These are phyloP conservation scores for Aethes cnicana DNA, from an alignment of 2,888 invertebrate genomes.

Conservation along the genomic window DNA sequence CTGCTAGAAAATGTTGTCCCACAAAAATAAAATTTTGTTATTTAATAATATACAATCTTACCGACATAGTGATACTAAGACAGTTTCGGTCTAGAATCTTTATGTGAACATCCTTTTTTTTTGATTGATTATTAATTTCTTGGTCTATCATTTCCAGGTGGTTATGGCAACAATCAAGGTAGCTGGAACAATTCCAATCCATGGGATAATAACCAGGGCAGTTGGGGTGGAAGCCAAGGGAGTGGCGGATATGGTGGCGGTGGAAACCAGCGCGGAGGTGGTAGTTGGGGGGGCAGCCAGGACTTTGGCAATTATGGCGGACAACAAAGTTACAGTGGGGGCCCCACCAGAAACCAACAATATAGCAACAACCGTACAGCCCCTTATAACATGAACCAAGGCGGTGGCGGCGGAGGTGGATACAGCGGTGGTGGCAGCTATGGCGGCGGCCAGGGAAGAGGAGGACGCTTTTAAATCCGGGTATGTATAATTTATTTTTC, in stretches of 20 bases:
- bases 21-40: too few species aligned
- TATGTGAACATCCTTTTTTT: too few species aligned
- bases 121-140: too few species aligned
- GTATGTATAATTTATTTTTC: constrained; percentile 31
- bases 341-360: constrained; percentile 91
- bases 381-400: constrained; percentile 87
- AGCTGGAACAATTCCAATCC: constrained; percentile 79
- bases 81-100: too few species aligned
- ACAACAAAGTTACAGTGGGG: constrained; percentile 92
- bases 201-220: constrained; percentile 67
- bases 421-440: constrained; percentile 71
- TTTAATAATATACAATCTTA: too few species aligned
- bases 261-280: constrained; percentile 74
- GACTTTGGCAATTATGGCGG: constrained; percentile 90
- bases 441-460: constrained; percentile 65
- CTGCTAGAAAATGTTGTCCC: too few species aligned
- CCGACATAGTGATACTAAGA: too few species aligned
- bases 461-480: constrained; percentile 53
- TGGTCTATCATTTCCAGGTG: constrained; percentile 53
- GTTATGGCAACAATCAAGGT: constrained; percentile 81
- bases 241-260: constrained; percentile 50
- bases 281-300: constrained; percentile 83
- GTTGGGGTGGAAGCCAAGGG: constrained; percentile 51
- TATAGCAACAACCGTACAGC: constrained; percentile 86
- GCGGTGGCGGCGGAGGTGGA: constrained; percentile 76